phyloP scores from a whole-genome alignment of 2,113 vertebrate species.

The Trichomycterus rosablanca region DNA sequence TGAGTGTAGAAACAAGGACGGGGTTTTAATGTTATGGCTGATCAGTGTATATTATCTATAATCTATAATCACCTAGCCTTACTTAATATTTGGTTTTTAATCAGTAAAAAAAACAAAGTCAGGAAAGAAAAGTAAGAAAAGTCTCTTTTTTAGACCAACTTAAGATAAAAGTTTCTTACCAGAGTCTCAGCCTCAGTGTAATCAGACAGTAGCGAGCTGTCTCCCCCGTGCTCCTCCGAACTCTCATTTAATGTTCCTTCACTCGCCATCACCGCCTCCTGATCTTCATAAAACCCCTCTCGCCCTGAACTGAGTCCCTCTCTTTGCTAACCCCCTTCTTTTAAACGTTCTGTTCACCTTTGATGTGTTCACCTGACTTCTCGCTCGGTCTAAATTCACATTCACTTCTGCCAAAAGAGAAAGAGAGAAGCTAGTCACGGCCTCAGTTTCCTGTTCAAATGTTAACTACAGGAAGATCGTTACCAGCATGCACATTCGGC shows the following conservation, averaged over 20 bases:
- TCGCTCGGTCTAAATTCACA: not conserved
- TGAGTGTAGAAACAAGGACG: too few relatives aligned
- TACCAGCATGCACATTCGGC: slow-evolving; percentile 1
- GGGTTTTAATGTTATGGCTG: too few relatives aligned
- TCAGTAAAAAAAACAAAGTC: too few relatives aligned
- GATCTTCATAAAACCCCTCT: not conserved
- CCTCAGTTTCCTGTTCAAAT: slow-evolving; percentile 16
- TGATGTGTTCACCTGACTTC: too few relatives aligned
- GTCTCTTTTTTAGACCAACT: too few relatives aligned
- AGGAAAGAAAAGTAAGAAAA: too few relatives aligned
- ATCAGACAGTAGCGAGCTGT: slow-evolving; percentile 7
- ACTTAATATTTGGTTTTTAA: too few relatives aligned
- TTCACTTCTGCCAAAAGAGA: slow-evolving; percentile 10
- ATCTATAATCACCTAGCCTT: too few relatives aligned
- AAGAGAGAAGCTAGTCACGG: not conserved
- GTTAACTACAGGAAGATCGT: slow-evolving; percentile 1
- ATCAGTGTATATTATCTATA: too few relatives aligned
- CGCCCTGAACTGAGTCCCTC: not conserved
- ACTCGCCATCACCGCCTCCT: slow-evolving; percentile 13
- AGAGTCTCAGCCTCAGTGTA: not conserved
- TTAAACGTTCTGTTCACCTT: too few relatives aligned
- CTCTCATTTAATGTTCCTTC: not conserved
- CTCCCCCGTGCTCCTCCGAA: not conserved
- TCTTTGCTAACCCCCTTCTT: slow-evolving; percentile 9
- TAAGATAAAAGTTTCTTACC: slow-evolving; percentile 9